These are phyloP conservation scores for Morpho deidamia DNA, from an alignment of 2,888 invertebrate genomes.

Conservation along the genomic window DNA sequence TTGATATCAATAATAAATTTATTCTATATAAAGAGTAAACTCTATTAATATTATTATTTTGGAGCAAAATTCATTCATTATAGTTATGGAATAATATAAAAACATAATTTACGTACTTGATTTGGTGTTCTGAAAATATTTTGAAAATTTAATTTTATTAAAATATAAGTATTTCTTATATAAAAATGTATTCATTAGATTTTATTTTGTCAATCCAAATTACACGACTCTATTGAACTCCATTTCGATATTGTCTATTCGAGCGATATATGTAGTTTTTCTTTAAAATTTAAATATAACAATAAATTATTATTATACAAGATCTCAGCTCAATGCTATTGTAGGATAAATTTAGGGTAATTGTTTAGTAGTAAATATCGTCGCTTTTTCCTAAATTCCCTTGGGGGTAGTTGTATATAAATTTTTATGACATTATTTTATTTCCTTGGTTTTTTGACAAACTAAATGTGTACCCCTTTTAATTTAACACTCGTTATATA, in stretches of 20 bases:
- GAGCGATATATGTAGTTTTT: slow-evolving; percentile 30
- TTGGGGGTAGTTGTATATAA: slow-evolving; percentile 40
- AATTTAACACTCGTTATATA: too few species aligned
- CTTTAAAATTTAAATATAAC: slow-evolving; percentile 29
- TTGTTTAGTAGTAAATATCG: slow-evolving; percentile 53
- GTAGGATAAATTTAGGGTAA: slow-evolving; percentile 61
- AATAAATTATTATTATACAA: slow-evolving; percentile 59
- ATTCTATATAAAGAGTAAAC: too few species aligned
- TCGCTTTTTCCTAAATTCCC: slow-evolving; percentile 56
- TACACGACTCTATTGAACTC: background rate
- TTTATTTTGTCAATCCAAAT: background rate
- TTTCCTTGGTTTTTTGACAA: slow-evolving; percentile 9
- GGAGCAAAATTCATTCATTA: background rate
- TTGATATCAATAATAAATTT: too few species aligned
- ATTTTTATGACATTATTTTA: slow-evolving; percentile 11
- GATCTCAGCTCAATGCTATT: slow-evolving; percentile 77
- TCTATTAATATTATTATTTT: too few species aligned
- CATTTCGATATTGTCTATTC: slow-evolving; percentile 20
- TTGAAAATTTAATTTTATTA: too few species aligned
- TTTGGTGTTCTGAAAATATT: too few species aligned
- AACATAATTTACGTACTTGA: too few species aligned
- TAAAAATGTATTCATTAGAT: too few species aligned
- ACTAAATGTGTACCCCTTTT: too few species aligned
- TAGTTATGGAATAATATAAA: too few species aligned
- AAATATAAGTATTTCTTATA: too few species aligned